Percentiles rank a stretch among this genome's conserved stretches.
Conservation (phyloP, 37 sponge, comb jelly and placozoan species). For the Lycopodina hypogea region DNA sequence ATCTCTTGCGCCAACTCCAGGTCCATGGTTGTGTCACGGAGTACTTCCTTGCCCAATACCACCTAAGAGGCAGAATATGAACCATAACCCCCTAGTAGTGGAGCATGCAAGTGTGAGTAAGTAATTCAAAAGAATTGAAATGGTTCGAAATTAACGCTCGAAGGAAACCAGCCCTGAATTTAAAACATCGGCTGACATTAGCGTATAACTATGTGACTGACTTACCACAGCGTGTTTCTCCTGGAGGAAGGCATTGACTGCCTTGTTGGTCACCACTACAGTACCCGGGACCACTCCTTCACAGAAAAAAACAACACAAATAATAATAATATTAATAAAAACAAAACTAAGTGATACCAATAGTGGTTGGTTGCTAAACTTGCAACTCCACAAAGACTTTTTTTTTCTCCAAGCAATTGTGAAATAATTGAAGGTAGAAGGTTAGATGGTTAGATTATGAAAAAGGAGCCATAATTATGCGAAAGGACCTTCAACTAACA, state of each 20-base stretch:
- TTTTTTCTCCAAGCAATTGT: too few relatives aligned
- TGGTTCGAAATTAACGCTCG: too few relatives aligned
- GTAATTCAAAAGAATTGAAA: background rate
- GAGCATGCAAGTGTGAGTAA: background rate
- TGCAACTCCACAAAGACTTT: too few relatives aligned
- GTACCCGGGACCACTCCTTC: slow-evolving; percentile 89
- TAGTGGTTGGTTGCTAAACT: too few relatives aligned
- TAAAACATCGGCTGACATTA: too few relatives aligned
- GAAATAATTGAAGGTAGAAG: too few relatives aligned
- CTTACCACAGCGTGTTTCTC: slow-evolving; percentile 82
- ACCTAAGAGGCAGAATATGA: slow-evolving; percentile 42
- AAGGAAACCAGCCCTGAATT: too few relatives aligned
- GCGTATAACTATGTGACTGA: too few relatives aligned
- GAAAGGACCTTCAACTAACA: too few relatives aligned
- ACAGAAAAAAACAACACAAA: too few relatives aligned
- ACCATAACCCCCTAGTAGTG: background rate
- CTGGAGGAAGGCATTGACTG: slow-evolving; percentile 74
- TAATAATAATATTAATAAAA: background rate
- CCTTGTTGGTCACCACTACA: slow-evolving; percentile 80
- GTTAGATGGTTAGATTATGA: too few relatives aligned
- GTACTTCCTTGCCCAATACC: slow-evolving; percentile 71
- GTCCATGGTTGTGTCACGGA: slow-evolving; percentile 65
- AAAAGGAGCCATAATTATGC: too few relatives aligned
- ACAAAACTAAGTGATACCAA: background rate
- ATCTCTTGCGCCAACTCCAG: slow-evolving; percentile 69